Evolutionary conservation across 2,113 vertebrate species (phyloP), one percentile per base, ranked within the genome.

Genomic region (Amazona vittata): DNA sequence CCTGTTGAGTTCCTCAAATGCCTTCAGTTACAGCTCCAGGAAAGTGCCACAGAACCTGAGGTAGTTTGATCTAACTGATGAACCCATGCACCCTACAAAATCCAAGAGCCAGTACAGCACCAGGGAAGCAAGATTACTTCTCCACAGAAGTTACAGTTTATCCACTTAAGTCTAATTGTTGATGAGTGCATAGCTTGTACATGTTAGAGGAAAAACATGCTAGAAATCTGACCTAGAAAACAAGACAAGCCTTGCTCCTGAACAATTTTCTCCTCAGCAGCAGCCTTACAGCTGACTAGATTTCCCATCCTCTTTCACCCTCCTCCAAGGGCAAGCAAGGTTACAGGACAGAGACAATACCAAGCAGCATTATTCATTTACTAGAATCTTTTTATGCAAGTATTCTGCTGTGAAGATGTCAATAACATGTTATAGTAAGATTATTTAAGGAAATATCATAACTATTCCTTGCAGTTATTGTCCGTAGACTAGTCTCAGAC

Each of bases 1-100:
- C 10, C 25, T 25, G n/a, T 5, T 35, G 1, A 0, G 33, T 24
- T 80, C 22, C 37, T 59, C 12, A 2, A 10, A 31, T 0, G 1
- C 17, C 26, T 62, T n/a, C 71, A 65, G 47, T 49, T 39, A 46
- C 49, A 84, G 1, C 22, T 64, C 25, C 52, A 64, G 29, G 25
- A 17, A 82, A 55, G 1, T n/a, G 55, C 25, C 0, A 1, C 9
- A 82, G 64, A 69, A 75, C 33, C 20, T 1, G 15, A 43, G 19
- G 65, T 39, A 75, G 33, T 22, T 35, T 26, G 39, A 64, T 55
- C 70, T 39, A 29, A 77, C 5, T 8, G 33, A 28, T 6, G 35
- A 87, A 49, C 9, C 15, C 24, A 44, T 1, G 2, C 73, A 73
- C 37, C 33, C 31, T 31, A 62, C 52, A 69, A 57, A 43, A 44